A percentile compares a stretch with the other conserved stretches of the same genome.
Evolutionary conservation across 2,888 invertebrate species (phyloP).

Genomic region (Epirrhoe tristata): DNA sequence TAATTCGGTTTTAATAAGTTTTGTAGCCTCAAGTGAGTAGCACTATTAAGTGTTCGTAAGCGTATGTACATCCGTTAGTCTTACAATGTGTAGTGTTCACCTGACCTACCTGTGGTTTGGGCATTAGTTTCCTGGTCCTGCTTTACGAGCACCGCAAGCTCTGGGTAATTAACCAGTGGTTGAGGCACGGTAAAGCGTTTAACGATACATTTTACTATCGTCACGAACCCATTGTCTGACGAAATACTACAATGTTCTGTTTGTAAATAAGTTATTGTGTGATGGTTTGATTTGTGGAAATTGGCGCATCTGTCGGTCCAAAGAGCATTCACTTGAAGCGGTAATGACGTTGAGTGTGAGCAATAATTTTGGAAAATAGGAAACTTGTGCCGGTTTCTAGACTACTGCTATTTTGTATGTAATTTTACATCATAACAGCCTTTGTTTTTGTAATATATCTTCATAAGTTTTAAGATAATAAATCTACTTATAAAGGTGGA

Average conservation of each 20-base stretch:
- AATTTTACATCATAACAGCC: not conserved
- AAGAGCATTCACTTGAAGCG: slow-evolving; percentile 15
- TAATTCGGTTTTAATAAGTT: not conserved
- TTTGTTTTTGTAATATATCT: too few species aligned
- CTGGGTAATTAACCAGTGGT: slow-evolving; percentile 77
- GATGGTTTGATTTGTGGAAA: slow-evolving; percentile 32
- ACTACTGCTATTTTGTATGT: not conserved
- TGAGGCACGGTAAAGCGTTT: slow-evolving; percentile 60
- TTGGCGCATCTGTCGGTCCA: slow-evolving; percentile 12
- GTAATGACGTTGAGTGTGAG: not conserved
- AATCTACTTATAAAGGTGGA: too few species aligned
- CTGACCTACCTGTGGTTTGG: slow-evolving; percentile 77
- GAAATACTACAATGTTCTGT: slow-evolving; percentile 63
- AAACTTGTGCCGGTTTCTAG: not conserved
- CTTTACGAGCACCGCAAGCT: slow-evolving; percentile 66
- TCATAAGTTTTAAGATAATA: too few species aligned
- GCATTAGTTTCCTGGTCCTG: slow-evolving; percentile 75
- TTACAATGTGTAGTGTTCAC: slow-evolving; percentile 49
- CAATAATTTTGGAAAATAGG: not conserved
- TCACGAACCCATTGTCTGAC: slow-evolving; percentile 68
- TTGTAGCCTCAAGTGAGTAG: not conserved
- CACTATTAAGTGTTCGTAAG: slow-evolving; percentile 1
- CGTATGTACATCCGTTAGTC: slow-evolving; percentile 14
- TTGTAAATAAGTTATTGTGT: slow-evolving; percentile 39
- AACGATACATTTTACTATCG: slow-evolving; percentile 65